Conservation (phyloP, 2,888 invertebrate species). For the Hymenopus coronatus region DNA sequence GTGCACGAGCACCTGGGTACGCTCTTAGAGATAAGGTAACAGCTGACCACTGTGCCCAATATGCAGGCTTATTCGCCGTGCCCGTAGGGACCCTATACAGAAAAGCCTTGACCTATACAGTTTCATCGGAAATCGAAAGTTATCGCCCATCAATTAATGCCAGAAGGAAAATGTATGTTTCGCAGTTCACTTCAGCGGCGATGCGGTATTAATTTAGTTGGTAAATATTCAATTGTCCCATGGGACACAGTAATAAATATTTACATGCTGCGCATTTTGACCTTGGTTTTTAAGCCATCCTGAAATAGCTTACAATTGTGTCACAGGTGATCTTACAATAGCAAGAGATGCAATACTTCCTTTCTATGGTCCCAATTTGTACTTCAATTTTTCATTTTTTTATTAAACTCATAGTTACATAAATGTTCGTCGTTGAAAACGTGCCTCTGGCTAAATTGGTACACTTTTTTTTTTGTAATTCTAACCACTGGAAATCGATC, state of each 20-base stretch:
- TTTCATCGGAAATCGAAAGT: neutral
- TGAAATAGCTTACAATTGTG: no score
- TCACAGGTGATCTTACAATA: no score
- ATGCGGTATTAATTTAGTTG: neutral
- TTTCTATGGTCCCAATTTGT: no score
- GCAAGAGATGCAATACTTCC: no score
- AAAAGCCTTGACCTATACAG: neutral
- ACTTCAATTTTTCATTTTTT: no score
- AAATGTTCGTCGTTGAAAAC: no score
- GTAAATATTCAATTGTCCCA: neutral
- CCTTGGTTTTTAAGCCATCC: no score
- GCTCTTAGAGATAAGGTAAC: neutral
- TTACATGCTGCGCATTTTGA: neutral
- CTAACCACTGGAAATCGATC: no score
- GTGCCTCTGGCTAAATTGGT: no score
- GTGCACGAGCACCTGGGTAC: neutral
- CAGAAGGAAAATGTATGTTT: neutral
- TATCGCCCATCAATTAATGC: neutral
- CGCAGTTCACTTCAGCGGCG: no score
- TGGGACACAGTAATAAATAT: neutral
- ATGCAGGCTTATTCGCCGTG: neutral
- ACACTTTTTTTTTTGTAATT: no score
- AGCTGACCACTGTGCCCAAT: neutral
- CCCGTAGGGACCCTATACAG: neutral
- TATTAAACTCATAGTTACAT: no score